Conservation (phyloP, 2,797 vertebrate species). For the Parauchenoglanis punctatus region DNA sequence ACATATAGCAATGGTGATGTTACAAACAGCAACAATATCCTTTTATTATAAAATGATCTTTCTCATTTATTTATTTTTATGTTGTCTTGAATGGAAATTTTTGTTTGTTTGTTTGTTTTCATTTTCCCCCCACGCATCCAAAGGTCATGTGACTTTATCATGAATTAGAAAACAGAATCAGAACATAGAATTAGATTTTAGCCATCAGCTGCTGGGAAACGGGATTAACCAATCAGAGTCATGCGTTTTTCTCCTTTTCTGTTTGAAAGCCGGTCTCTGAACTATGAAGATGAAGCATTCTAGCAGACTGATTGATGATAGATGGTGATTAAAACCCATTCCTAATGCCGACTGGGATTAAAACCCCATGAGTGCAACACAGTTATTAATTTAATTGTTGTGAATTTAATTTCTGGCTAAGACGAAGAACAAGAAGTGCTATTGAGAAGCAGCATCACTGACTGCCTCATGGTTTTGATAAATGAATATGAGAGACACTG, state of each 20-base stretch:
- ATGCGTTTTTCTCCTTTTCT: not conserved
- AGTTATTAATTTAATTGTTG: not conserved
- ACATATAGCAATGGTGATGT: too few species aligned
- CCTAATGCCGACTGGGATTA: not conserved
- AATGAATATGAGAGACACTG: conserved; percentile 16
- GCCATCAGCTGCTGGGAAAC: not conserved
- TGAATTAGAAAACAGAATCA: not conserved
- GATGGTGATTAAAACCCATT: not conserved
- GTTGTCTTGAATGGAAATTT: not conserved
- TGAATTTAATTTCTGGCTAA: not conserved
- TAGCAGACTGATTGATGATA: not conserved
- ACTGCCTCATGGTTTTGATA: conserved; percentile 15
- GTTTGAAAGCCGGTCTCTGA: not conserved
- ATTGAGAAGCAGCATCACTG: not conserved
- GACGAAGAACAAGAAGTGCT: not conserved
- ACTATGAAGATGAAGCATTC: too few species aligned
- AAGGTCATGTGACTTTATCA: not conserved
- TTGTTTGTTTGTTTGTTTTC: not conserved
- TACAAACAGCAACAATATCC: not conserved
- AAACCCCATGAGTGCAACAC: not conserved
- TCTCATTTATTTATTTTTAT: not conserved
- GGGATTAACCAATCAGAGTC: not conserved
- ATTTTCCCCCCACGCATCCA: too few species aligned
- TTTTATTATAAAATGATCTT: not conserved
- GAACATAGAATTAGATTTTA: too few species aligned